Evolutionary conservation across 2,113 vertebrate species (phyloP).

Genomic region (Atlantisia rogersi): DNA sequence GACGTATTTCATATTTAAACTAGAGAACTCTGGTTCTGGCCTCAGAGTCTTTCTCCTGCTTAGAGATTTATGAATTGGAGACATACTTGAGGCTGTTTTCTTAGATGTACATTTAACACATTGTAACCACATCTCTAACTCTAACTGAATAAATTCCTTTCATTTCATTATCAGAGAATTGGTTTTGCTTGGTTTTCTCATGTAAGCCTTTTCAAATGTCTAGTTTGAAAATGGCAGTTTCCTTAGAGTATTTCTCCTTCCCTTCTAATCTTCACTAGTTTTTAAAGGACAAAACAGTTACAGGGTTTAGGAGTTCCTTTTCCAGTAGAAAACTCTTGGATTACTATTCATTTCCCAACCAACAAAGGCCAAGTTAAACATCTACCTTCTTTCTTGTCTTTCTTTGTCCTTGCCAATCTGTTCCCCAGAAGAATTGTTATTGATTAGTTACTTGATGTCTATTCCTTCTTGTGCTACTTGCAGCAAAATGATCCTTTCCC

Average conservation of each 20-base stretch:
- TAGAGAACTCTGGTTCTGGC: neutral
- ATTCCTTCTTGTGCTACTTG: conserved; percentile 35
- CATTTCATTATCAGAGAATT: neutral
- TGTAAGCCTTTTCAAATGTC: conserved; percentile 25
- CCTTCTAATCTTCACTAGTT: conserved; percentile 7
- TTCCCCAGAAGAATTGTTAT: neutral
- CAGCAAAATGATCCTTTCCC: conserved; percentile 21
- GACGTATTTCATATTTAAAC: neutral
- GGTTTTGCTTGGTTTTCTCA: neutral
- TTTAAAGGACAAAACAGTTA: neutral
- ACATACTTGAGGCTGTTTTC: neutral
- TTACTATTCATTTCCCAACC: neutral
- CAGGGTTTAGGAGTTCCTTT: neutral
- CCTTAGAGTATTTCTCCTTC: neutral
- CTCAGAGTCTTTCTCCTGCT: neutral
- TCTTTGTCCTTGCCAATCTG: neutral
- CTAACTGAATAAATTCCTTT: neutral
- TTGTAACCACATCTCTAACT: neutral
- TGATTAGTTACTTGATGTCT: neutral
- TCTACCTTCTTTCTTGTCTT: neutral
- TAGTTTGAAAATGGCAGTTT: neutral
- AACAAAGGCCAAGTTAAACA: neutral
- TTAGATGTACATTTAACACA: neutral
- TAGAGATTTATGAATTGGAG: neutral
- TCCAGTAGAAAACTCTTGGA: neutral